phyloP scores from a whole-genome alignment of 2,888 invertebrate genomes.

The Lymantria monacha region DNA sequence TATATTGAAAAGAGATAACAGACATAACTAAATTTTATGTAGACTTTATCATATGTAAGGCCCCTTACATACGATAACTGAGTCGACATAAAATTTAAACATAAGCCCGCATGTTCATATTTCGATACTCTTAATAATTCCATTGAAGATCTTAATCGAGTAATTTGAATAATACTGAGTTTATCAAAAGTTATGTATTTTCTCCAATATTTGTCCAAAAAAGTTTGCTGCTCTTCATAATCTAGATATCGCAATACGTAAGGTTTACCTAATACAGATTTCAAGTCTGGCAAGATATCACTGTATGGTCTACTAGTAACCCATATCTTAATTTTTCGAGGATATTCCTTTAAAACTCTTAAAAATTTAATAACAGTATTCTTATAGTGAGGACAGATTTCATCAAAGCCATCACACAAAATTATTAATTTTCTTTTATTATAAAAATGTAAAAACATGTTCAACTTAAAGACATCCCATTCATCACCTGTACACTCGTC shows the following conservation, averaged over 20 bases:
- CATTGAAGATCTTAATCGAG: conserved; percentile 9
- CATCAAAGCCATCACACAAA: conserved; percentile 30
- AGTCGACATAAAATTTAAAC: too few species aligned
- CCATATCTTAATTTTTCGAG: conserved; percentile 12
- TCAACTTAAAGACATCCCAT: conserved; percentile 1
- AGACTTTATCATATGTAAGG: not conserved
- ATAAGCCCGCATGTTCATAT: too few species aligned
- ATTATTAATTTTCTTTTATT: conserved; percentile 17
- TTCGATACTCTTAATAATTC: conserved; percentile 4
- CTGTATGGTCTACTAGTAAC: conserved; percentile 28
- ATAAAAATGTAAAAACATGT: conserved; percentile 18
- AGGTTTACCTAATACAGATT: conserved; percentile 3
- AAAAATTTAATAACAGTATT: conserved; percentile 10
- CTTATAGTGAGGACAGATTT: conserved; percentile 25
- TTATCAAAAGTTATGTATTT: conserved; percentile 9
- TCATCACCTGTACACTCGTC: not conserved
- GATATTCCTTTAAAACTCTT: conserved; percentile 2
- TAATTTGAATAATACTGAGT: too few species aligned
- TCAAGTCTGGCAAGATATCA: conserved; percentile 7
- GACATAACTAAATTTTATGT: not conserved
- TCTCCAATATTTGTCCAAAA: conserved; percentile 12
- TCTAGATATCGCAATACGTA: conserved; percentile 10
- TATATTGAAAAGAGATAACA: not conserved
- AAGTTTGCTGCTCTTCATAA: conserved; percentile 8
- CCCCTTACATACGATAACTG: too few species aligned